Evolutionary conservation across 2,888 invertebrate genomes (phyloP).

Genomic region (Tholera decimalis): DNA sequence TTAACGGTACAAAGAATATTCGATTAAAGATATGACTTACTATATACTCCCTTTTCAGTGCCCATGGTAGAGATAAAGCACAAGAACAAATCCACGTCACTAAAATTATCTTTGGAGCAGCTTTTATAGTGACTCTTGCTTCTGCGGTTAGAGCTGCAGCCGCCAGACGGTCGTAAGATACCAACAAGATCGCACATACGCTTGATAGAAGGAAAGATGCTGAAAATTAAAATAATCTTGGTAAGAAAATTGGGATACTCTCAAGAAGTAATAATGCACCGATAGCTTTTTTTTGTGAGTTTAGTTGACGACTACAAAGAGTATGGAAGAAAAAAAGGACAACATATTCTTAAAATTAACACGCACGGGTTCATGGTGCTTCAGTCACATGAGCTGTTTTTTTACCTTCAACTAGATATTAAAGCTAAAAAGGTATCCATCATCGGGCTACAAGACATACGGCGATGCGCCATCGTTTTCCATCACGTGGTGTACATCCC

Average conservation of each 20-base stretch:
- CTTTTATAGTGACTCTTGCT: slow-evolving; percentile 92
- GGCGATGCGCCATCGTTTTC: too few species aligned
- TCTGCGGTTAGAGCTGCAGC: slow-evolving; percentile 95
- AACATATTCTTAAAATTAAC: too few species aligned
- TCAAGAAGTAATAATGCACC: neutral
- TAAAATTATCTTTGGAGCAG: slow-evolving; percentile 92
- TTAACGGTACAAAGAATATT: too few species aligned
- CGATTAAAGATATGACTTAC: slow-evolving; percentile 82
- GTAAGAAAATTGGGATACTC: neutral
- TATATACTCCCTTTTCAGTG: slow-evolving; percentile 92
- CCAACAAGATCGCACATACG: slow-evolving; percentile 94
- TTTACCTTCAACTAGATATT: too few species aligned
- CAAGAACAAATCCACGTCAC: slow-evolving; percentile 93
- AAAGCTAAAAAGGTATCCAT: too few species aligned
- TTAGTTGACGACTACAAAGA: too few species aligned
- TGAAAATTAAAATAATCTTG: slow-evolving; percentile 69
- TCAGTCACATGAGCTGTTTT: too few species aligned
- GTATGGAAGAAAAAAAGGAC: too few species aligned
- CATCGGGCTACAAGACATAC: too few species aligned
- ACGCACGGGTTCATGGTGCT: too few species aligned
- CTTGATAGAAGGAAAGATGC: slow-evolving; percentile 94
- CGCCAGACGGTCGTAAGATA: slow-evolving; percentile 96
- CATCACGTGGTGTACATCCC: too few species aligned
- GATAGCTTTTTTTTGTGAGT: too few species aligned
- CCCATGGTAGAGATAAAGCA: slow-evolving; percentile 92